Evolutionary conservation across 2,888 invertebrate genomes (phyloP).

Genomic region (Drosophila rellima): DNA sequence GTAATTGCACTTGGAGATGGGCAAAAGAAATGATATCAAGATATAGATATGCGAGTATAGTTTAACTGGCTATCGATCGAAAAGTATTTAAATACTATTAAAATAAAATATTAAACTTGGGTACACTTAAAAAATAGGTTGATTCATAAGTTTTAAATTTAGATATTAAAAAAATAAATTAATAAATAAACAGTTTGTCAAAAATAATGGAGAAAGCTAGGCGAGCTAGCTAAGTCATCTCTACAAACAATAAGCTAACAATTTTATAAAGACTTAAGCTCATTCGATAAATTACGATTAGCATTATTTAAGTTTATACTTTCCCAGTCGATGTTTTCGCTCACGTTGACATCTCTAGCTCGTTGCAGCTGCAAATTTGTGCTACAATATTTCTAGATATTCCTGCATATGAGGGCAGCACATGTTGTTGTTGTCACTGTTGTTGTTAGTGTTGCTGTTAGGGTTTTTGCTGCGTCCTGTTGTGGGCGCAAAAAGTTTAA

Average conservation of each 20-base stretch:
- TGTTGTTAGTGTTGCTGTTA: conserved; percentile 10
- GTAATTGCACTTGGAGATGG: conserved; percentile 39
- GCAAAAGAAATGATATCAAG: not conserved
- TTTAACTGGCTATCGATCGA: not conserved
- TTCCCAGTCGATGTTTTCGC: not conserved
- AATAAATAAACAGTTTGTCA: too few species aligned
- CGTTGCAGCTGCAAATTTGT: conserved; percentile 44
- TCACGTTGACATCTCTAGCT: conserved; percentile 55
- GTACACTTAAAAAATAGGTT: too few species aligned
- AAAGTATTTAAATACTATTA: too few species aligned
- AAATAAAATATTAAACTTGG: not conserved
- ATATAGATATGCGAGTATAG: not conserved
- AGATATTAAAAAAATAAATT: too few species aligned
- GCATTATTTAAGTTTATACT: not conserved
- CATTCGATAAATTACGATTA: too few species aligned
- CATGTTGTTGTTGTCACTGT: not conserved
- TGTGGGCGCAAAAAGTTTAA: conserved; percentile 77
- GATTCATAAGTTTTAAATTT: too few species aligned
- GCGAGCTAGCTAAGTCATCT: too few species aligned
- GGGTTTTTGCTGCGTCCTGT: conserved; percentile 33
- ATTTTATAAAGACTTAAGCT: too few species aligned
- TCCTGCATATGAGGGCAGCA: conserved; percentile 53
- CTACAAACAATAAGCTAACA: too few species aligned
- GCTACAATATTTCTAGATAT: conserved; percentile 60
- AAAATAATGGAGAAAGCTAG: too few species aligned